Evolutionary conservation across 2,797 vertebrate species (phyloP).

Genomic region (Pyrocephalus nanus): DNA sequence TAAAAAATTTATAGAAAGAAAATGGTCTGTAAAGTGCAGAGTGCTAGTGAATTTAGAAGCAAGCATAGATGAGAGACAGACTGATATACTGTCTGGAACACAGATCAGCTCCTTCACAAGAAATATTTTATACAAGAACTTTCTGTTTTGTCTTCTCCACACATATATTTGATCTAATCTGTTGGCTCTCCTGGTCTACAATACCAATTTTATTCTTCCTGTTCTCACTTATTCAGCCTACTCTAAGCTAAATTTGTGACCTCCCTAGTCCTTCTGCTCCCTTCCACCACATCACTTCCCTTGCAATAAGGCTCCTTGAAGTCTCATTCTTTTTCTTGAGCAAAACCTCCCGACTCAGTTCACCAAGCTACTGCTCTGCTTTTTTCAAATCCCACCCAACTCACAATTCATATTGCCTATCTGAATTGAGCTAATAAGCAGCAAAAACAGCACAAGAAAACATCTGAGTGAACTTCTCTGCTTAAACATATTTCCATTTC

Average conservation of each 20-base stretch:
- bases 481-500: background rate
- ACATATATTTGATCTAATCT: slow-evolving; percentile 36
- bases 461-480: background rate
- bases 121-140: slow-evolving; percentile 19
- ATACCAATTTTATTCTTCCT: slow-evolving; percentile 45
- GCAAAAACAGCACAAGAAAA: background rate
- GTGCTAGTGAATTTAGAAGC: slow-evolving; percentile 6
- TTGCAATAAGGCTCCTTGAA: background rate
- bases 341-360: background rate
- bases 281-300: background rate
- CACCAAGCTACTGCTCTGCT: background rate
- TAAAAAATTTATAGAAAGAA: slow-evolving; percentile 24
- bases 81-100: background rate
- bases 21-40: slow-evolving; percentile 22
- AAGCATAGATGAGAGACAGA: background rate
- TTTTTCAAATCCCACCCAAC: background rate
- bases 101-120: background rate
- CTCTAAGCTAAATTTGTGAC: slow-evolving; percentile 20
- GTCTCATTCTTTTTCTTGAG: background rate
- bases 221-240: background rate
- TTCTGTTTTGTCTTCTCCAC: slow-evolving; percentile 55
- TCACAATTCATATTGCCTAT: background rate
- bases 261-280: background rate
- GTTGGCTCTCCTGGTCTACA: background rate
- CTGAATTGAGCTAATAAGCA: background rate